Percentiles rank a stretch among this genome's conserved stretches.
These are phyloP conservation scores for Okapia johnstoni DNA, from an alignment of 2,113 vertebrate species.

Conservation along the genomic window DNA sequence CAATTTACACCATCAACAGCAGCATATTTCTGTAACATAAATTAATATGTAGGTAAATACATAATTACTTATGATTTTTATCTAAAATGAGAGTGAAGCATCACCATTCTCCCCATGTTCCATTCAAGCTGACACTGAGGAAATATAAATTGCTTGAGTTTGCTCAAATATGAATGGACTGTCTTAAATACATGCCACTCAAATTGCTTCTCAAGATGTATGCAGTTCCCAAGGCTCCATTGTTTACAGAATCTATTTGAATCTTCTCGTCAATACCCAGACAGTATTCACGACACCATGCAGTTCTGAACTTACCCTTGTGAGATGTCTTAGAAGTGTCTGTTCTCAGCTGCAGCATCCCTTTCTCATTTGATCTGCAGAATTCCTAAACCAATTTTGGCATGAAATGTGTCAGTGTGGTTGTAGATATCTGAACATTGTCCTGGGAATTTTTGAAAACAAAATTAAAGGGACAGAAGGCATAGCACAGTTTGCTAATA, in stretches of 20 bases:
- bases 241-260: not conserved
- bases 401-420: not conserved
- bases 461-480: not conserved
- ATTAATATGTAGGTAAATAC: slow-evolving; percentile 3
- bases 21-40: not conserved
- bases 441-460: not conserved
- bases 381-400: not conserved
- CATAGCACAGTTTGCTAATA: not conserved
- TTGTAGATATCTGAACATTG: not conserved
- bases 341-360: not conserved
- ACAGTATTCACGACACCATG: not conserved
- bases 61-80: slow-evolving; percentile 6
- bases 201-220: slow-evolving; percentile 12
- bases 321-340: not conserved
- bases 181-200: slow-evolving; percentile 19
- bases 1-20: not conserved
- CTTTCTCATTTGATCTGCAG: slow-evolving; percentile 14
- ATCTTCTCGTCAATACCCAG: not conserved
- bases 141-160: not conserved
- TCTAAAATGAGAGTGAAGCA: not conserved
- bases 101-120: not conserved
- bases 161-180: slow-evolving; percentile 23
- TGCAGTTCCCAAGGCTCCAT: not conserved
- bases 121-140: slow-evolving; percentile 1
- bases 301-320: not conserved